A percentile compares a stretch with the other conserved stretches of the same genome.
These are phyloP conservation scores for Drosophila truncata DNA, from an alignment of 1,140 invertebrate species.

Conservation along the genomic window DNA sequence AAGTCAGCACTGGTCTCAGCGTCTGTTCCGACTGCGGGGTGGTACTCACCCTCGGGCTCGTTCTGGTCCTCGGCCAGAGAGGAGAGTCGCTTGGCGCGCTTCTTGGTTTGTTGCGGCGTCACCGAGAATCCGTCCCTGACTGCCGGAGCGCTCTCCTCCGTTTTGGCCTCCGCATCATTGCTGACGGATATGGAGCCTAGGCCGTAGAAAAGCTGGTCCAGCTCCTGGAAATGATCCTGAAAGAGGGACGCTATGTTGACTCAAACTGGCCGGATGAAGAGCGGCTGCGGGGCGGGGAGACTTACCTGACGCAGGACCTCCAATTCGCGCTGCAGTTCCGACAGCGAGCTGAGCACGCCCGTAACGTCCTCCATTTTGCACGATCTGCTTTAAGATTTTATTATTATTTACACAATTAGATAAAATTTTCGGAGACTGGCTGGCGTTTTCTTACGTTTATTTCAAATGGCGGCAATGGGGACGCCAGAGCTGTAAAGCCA, in stretches of 20 bases:
- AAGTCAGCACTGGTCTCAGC: not conserved
- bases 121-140: conserved; percentile 21
- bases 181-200: not conserved
- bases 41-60: conserved; percentile 52
- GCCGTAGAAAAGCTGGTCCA: conserved; percentile 67
- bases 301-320: conserved; percentile 51
- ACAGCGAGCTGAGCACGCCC: conserved; percentile 43
- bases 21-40: not conserved
- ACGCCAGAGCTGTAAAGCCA: not conserved
- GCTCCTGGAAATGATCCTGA: conserved; percentile 60
- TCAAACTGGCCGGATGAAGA: too few relatives aligned
- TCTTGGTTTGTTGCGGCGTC: conserved; percentile 78
- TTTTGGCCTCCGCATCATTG: conserved; percentile 9
- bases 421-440: conserved; percentile 6
- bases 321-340: conserved; percentile 37
- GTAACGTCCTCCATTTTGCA: conserved; percentile 70
- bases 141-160: not conserved
- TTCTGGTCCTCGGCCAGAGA: conserved; percentile 58
- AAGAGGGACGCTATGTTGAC: conserved; percentile 23
- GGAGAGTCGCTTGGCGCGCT: conserved; percentile 68
- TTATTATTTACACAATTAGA: conserved; percentile 26
- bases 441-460: conserved; percentile 37
- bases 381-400: conserved; percentile 8
- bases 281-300: too few relatives aligned
- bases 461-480: conserved; percentile 73